Percentiles rank a stretch among this genome's conserved stretches.
Conservation (phyloP, 2,888 invertebrate genomes). For the Oithona nana region DNA sequence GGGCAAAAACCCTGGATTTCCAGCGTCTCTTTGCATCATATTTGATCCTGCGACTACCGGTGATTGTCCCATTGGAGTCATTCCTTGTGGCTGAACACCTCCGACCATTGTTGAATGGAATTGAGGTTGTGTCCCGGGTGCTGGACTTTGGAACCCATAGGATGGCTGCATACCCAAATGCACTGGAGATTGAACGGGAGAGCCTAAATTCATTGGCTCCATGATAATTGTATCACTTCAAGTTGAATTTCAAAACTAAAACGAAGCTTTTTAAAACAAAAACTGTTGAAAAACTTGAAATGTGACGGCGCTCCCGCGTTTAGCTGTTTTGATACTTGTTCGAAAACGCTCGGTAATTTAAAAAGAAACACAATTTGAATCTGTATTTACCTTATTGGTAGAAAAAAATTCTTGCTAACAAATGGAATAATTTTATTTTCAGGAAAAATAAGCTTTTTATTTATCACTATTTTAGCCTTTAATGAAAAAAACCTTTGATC, state of each 20-base stretch:
- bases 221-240: background rate
- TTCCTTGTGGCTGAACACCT: background rate
- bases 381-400: too few relatives aligned
- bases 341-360: too few relatives aligned
- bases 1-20: conserved; percentile 6
- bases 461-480: too few relatives aligned
- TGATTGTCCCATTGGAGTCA: background rate
- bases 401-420: too few relatives aligned
- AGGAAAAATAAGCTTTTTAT: too few relatives aligned
- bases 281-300: too few relatives aligned
- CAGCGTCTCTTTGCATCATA: background rate
- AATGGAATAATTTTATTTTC: too few relatives aligned
- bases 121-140: background rate
- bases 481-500: too few relatives aligned
- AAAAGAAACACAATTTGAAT: too few relatives aligned
- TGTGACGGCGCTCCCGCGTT: background rate
- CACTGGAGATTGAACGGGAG: conserved; percentile 13
- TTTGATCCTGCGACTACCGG: background rate
- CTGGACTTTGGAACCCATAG: background rate
- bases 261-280: background rate
- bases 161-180: background rate
- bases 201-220: conserved; percentile 17
- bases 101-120: background rate
- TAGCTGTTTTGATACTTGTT: too few relatives aligned
- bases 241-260: background rate